Base-by-base conservation (phyloP, 1,140 invertebrate species). In the Aphelenchoides fujianensis region DNA sequence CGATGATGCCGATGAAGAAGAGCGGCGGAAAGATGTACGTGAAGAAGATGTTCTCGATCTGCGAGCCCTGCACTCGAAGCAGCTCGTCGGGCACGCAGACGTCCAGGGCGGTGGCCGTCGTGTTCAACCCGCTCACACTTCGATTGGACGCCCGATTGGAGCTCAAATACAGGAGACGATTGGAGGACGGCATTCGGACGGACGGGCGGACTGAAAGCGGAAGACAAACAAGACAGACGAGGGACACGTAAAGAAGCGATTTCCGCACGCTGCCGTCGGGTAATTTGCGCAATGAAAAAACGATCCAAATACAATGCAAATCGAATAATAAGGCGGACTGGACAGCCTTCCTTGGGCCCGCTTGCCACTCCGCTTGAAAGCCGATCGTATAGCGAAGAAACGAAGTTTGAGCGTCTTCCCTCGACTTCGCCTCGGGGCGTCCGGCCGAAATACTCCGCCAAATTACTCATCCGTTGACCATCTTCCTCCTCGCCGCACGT, bases 11-110 rank as follows among this genome's bases (percentile, higher is more conserved):
- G 35, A 78, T 48, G 3, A 69, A 19, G 36, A 70, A 78, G 28
- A 78, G 59, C 62, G 78, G 77, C 12, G 76, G 76, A 53, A 81
- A 78, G 7, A 80, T 23, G 7, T 64, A 59, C 2, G 41, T 59
- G 61, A 71, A 78, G 73, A 78, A 78, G 28, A 73, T 41, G 32
- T 74, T 34, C 41, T 70, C 69, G 35, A 69, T n/a, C 2, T 70
- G 9, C 31, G 69, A 70, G 23, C 69, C 69, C 16, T 34, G 61
- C 9, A 70, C 37, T 12, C 63, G 31, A 12, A 66, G 3, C 12
- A 30, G 16, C 31, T 37, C 36, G 3, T 66, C 32, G 1, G 63
- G 16, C n/a, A 66, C 27, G 31, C 63, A 66, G 3, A 66, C 12
- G 32, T 31, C 63, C 16, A 30, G 30, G 0, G 34, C 27, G 34